These are phyloP conservation scores for Paracyclopina nana DNA, from an alignment of 1,140 invertebrate species.

Conservation along the genomic window DNA sequence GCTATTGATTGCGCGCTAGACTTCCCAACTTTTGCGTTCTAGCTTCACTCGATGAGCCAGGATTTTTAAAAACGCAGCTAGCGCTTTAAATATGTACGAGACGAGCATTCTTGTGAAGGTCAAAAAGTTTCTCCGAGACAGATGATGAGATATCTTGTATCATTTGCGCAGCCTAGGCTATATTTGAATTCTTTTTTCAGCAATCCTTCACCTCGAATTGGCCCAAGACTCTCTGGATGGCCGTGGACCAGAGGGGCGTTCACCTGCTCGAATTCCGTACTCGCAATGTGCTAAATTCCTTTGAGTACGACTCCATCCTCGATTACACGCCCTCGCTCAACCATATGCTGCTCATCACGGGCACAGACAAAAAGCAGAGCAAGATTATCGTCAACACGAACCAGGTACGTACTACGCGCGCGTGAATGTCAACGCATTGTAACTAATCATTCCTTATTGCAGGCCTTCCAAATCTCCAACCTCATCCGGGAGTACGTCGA, in stretches of 20 bases:
- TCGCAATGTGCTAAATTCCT: conserved; percentile 64
- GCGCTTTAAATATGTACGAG: no score
- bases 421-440: background rate
- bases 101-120: no score
- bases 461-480: conserved; percentile 82
- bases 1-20: no score
- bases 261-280: conserved; percentile 70
- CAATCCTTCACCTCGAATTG: conserved; percentile 91
- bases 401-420: conserved; percentile 37
- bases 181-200: no score
- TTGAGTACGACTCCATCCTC: conserved; percentile 64
- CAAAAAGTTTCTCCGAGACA: no score
- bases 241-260: conserved; percentile 76
- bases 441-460: conserved; percentile 16
- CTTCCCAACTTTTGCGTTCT: no score
- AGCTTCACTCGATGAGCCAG: no score
- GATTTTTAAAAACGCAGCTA: no score
- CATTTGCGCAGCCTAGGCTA: no score
- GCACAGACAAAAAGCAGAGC: conserved; percentile 45
- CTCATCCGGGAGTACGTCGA: conserved; percentile 78
- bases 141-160: no score
- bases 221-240: conserved; percentile 62
- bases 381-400: conserved; percentile 71
- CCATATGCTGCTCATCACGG: conserved; percentile 63
- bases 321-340: conserved; percentile 70